phyloP scores from a whole-genome alignment of 2,888 invertebrate species.

The Caenorhabditis sulstoni region DNA sequence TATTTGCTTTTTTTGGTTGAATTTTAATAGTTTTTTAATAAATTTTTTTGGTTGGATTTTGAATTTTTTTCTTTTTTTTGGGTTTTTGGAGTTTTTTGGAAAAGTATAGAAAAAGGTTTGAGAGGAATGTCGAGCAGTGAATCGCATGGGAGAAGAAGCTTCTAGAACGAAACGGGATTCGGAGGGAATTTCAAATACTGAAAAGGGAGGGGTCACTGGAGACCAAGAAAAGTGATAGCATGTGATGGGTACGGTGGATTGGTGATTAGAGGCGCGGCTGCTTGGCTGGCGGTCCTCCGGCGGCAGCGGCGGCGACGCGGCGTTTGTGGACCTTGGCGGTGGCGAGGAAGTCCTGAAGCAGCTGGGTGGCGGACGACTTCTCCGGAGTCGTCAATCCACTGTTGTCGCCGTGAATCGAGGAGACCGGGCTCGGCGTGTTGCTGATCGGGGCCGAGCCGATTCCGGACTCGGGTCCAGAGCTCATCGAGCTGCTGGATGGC shows the following conservation, averaged over 20 bases:
- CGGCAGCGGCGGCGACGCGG: slow-evolving; percentile 16
- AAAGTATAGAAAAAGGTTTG: neutral
- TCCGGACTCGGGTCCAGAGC: slow-evolving; percentile 64
- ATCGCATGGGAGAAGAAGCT: no score
- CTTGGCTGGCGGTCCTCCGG: neutral
- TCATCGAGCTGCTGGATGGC: slow-evolving; percentile 22
- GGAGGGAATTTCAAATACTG: no score
- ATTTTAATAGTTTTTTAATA: neutral
- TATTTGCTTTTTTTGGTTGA: neutral
- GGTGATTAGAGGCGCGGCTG: no score
- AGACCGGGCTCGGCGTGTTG: slow-evolving; percentile 35
- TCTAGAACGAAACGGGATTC: no score
- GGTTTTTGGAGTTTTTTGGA: neutral
- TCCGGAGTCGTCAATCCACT: no score
- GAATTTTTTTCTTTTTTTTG: neutral
- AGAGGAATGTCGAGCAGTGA: no score
- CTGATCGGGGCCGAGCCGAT: slow-evolving; percentile 44
- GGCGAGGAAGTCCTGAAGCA: neutral
- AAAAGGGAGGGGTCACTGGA: no score
- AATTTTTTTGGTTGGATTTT: neutral
- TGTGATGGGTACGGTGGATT: no score
- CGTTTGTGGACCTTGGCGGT: slow-evolving; percentile 17
- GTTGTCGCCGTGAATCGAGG: neutral
- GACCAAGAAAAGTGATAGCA: no score
- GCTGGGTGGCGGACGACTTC: neutral